Conservation (phyloP, 92 coral and sea anemone genomes). For the Zoanthus sansibaricus region DNA sequence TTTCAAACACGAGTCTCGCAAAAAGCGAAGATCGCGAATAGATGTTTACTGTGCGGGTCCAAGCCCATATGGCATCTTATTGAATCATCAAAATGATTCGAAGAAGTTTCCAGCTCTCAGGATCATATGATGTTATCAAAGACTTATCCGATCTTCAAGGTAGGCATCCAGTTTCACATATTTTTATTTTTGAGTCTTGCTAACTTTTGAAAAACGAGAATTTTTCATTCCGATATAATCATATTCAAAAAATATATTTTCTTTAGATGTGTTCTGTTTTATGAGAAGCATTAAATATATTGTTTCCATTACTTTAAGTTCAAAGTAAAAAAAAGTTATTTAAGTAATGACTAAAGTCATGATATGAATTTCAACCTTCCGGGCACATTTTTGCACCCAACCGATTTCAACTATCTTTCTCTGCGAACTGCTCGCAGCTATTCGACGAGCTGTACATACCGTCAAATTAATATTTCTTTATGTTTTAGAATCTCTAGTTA, state of each 20-base stretch:
- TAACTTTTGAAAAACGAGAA: background rate
- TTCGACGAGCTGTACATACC: no score
- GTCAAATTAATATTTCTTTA: background rate
- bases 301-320: background rate
- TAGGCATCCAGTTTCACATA: constrained; percentile 39
- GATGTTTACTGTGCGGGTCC: background rate
- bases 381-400: constrained; percentile 12
- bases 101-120: constrained; percentile 97
- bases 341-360: constrained; percentile 21
- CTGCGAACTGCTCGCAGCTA: no score
- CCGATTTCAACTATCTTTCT: no score
- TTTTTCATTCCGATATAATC: background rate
- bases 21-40: background rate
- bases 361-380: constrained; percentile 16
- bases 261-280: constrained; percentile 12
- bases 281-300: background rate
- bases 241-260: background rate
- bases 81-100: constrained; percentile 76
- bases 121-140: constrained; percentile 97
- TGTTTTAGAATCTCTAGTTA: background rate
- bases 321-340: background rate
- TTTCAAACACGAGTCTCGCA: background rate
- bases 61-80: background rate
- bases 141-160: constrained; percentile 83
- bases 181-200: background rate